Evolutionary conservation across 2,888 invertebrate species (phyloP).

Genomic region (Augochlorella aurata): DNA sequence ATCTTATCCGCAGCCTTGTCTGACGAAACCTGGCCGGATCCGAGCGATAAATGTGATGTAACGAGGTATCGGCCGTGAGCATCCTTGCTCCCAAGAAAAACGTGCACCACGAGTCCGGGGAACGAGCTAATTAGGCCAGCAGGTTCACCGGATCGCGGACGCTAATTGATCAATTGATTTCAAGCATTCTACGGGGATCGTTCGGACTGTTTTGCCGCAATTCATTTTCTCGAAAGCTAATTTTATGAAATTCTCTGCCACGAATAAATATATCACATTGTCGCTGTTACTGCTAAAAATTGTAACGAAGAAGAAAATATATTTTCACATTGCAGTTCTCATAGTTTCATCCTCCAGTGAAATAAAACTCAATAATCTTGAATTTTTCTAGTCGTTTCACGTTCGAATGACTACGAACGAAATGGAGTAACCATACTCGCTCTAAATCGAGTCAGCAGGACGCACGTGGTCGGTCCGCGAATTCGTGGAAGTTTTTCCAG

Average conservation of each 20-base stretch:
- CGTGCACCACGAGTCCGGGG: not conserved
- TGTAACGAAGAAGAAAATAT: too few species aligned
- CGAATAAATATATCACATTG: not conserved
- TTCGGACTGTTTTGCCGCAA: not conserved
- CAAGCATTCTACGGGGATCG: too few species aligned
- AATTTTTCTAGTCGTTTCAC: not conserved
- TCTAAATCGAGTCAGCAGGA: not conserved
- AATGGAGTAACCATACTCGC: not conserved
- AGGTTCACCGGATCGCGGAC: slow-evolving; percentile 3
- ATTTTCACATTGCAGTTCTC: too few species aligned
- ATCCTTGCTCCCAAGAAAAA: slow-evolving; percentile 19
- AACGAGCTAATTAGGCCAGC: slow-evolving; percentile 24
- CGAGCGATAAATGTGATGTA: slow-evolving; percentile 34
- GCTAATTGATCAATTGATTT: slow-evolving; percentile 13
- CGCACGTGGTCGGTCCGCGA: slow-evolving; percentile 26
- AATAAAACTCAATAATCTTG: too few species aligned
- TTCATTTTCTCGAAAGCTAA: slow-evolving; percentile 4
- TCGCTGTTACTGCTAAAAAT: not conserved
- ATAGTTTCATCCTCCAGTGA: too few species aligned
- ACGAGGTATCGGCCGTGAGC: slow-evolving; percentile 25
- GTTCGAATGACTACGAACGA: not conserved
- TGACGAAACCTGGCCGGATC: slow-evolving; percentile 17
- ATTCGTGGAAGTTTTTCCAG: slow-evolving; percentile 37
- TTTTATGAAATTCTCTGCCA: not conserved
- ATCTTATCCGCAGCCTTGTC: slow-evolving; percentile 14